Percentiles rank a stretch among this genome's conserved stretches.
These are phyloP conservation scores for Labrus mixtus DNA, from an alignment of 2,113 vertebrate genomes.

Conservation along the genomic window DNA sequence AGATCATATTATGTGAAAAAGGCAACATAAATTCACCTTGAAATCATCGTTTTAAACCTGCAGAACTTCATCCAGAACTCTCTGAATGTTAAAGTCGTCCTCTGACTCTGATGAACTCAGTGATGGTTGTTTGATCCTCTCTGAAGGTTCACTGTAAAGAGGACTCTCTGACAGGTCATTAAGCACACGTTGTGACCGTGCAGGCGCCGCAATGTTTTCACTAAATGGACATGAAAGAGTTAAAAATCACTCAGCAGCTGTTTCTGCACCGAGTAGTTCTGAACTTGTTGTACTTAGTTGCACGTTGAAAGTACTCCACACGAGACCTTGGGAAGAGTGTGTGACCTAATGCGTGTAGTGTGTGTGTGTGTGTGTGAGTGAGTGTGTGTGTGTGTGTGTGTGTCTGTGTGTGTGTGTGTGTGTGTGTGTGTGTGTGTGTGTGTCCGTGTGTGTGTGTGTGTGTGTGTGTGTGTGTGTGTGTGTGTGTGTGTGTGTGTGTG, in stretches of 20 bases:
- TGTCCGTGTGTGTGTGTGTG: constrained; percentile 7
- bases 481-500: constrained; percentile 9
- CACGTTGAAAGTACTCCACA: background rate
- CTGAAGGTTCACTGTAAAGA: no score
- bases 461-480: constrained; percentile 9
- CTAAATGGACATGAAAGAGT: no score
- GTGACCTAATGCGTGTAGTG: background rate
- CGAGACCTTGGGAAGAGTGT: constrained; percentile 9
- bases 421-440: constrained; percentile 9
- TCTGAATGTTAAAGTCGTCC: no score
- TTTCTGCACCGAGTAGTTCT: background rate
- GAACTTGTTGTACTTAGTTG: background rate
- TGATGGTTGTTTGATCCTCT: no score
- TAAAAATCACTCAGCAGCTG: background rate
- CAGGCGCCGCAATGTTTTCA: no score
- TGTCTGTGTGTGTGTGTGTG: constrained; percentile 9
- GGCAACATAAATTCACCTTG: no score
- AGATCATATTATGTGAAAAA: no score
- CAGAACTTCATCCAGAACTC: no score
- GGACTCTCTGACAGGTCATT: no score
- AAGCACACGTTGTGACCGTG: no score
- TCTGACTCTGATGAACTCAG: no score
- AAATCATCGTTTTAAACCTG: no score
- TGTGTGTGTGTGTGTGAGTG: constrained; percentile 13
- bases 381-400: constrained; percentile 7